Evolutionary conservation across 53 echinoderm and acorn worm genomes (phyloP).

Genomic region (Henricia sp.): DNA sequence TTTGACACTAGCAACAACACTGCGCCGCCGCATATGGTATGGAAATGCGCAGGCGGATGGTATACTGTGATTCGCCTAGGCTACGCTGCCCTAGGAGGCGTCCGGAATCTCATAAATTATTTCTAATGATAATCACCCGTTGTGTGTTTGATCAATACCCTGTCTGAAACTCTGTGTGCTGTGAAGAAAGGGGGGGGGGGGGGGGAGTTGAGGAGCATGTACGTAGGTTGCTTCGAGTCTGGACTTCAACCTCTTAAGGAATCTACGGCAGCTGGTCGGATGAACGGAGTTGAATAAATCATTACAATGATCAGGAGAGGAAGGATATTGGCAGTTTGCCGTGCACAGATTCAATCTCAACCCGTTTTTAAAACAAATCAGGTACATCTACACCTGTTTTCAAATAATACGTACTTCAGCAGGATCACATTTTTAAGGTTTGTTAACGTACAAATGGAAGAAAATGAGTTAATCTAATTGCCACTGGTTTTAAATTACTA

Average conservation of each 20-base stretch:
- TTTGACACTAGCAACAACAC: constrained; percentile 23
- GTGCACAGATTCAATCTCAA: constrained; percentile 66
- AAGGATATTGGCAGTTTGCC: constrained; percentile 50
- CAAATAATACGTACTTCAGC: too few relatives aligned
- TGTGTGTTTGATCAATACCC: constrained; percentile 54
- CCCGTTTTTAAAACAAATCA: too few relatives aligned
- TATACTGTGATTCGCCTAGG: background rate
- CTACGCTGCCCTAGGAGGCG: background rate
- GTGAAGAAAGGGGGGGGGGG: background rate
- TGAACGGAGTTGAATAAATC: constrained; percentile 52
- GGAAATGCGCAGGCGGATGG: constrained; percentile 21
- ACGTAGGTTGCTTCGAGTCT: background rate
- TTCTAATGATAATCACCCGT: constrained; percentile 56
- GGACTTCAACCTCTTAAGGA: background rate
- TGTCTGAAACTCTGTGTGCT: constrained; percentile 22
- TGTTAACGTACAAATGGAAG: too few relatives aligned
- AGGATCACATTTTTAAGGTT: too few relatives aligned
- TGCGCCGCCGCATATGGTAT: constrained; percentile 27
- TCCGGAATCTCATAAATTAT: constrained; percentile 48
- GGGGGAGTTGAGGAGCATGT: background rate
- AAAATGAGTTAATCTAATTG: too few relatives aligned
- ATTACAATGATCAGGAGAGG: constrained; percentile 47
- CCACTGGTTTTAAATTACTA: too few relatives aligned
- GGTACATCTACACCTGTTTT: too few relatives aligned
- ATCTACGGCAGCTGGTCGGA: constrained; percentile 28